These are phyloP conservation scores for Jordanella pulchra DNA, from an alignment of 2,797 vertebrate species.

Conservation along the genomic window DNA sequence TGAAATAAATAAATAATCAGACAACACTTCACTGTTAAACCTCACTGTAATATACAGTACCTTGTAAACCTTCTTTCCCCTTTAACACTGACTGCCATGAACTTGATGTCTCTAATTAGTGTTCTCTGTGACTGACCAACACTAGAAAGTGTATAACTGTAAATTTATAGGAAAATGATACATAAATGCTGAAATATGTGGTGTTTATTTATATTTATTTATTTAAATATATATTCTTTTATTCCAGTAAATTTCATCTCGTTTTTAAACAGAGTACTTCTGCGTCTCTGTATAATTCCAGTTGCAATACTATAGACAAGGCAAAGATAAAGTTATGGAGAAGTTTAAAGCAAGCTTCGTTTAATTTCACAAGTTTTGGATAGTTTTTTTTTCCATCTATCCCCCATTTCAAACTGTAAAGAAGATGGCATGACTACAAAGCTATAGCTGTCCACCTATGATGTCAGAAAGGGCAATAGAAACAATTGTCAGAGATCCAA, in stretches of 20 bases:
- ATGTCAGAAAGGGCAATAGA: not conserved
- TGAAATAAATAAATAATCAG: not conserved
- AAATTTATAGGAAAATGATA: not conserved
- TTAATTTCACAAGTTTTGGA: too few species aligned
- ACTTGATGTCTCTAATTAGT: not conserved
- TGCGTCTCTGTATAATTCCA: not conserved
- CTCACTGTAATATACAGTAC: not conserved
- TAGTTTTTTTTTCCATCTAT: not conserved
- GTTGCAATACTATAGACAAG: not conserved
- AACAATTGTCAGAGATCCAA: not conserved
- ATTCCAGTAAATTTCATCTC: not conserved
- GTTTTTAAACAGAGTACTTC: not conserved
- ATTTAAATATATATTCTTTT: too few species aligned
- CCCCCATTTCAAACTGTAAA: not conserved
- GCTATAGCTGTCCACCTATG: not conserved
- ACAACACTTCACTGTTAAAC: conserved; percentile 4
- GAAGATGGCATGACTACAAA: not conserved
- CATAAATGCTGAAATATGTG: not conserved
- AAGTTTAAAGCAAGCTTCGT: too few species aligned
- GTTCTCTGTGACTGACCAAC: not conserved
- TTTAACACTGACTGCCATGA: not conserved
- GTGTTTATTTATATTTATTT: not conserved
- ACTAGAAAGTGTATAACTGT: not conserved
- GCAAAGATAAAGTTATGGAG: not conserved
- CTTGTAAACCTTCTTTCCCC: not conserved